Conservation (phyloP, 2,888 invertebrate genomes). For the Euplexia lucipara region DNA sequence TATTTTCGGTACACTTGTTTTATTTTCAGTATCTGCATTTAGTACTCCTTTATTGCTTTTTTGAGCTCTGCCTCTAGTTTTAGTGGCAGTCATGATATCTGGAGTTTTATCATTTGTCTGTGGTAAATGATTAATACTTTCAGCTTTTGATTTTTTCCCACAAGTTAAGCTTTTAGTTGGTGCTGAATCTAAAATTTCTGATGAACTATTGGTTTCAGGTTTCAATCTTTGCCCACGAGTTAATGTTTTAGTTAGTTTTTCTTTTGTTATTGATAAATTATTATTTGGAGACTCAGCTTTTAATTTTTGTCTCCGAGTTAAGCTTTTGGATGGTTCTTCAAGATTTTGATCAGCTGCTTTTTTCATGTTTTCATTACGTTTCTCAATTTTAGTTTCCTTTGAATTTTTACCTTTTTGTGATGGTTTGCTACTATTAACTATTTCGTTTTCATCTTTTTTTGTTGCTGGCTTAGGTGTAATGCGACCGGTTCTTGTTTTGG, state of each 20-base stretch:
- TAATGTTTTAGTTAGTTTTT: constrained; percentile 25
- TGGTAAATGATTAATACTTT: constrained; percentile 19
- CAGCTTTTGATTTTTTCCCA: constrained; percentile 33
- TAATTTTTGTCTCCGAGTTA: constrained; percentile 26
- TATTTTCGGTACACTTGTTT: constrained; percentile 71
- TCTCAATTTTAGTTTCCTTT: constrained; percentile 19
- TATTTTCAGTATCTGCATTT: constrained; percentile 28
- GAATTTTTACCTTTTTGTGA: constrained; percentile 22
- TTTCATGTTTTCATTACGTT: constrained; percentile 4
- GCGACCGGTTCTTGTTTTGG: constrained; percentile 60
- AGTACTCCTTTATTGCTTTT: constrained; percentile 49
- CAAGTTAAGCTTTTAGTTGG: constrained; percentile 14
- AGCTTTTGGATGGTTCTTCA: constrained; percentile 27
- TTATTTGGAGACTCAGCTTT: constrained; percentile 12
- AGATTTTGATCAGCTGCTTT: constrained; percentile 5
- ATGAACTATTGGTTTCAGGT: constrained; percentile 17
- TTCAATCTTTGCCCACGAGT: constrained; percentile 25
- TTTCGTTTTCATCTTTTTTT: constrained; percentile 31
- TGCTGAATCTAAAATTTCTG: constrained; percentile 40
- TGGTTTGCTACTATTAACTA: constrained; percentile 13
- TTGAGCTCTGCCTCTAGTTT: constrained; percentile 42
- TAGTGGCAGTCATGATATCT: constrained; percentile 34
- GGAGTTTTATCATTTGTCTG: constrained; percentile 42
- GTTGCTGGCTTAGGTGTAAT: constrained; percentile 31
- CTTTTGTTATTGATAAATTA: constrained; percentile 36